Percentiles rank a stretch among this genome's conserved stretches.
These are phyloP conservation scores for Campylomormyrus numenius DNA, from an alignment of 2,113 vertebrate species.

Conservation along the genomic window DNA sequence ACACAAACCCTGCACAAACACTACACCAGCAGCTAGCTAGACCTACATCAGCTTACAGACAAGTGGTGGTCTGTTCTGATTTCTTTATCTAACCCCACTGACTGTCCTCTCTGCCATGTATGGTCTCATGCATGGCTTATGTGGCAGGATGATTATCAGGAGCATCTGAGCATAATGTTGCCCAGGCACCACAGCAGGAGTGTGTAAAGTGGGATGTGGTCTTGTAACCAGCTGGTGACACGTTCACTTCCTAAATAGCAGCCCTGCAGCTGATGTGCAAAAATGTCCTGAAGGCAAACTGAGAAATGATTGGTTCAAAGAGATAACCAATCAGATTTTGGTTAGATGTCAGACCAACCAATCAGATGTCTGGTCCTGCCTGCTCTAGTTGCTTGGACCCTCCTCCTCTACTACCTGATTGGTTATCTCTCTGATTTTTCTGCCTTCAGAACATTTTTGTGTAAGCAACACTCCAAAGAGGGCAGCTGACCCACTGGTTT, in stretches of 20 bases:
- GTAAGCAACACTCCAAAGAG: too few relatives aligned
- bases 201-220: neutral
- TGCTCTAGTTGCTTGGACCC: too few relatives aligned
- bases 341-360: too few relatives aligned
- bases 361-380: too few relatives aligned
- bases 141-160: neutral
- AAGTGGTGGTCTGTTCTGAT: neutral
- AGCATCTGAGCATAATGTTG: neutral
- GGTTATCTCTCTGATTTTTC: too few relatives aligned
- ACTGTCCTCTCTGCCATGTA: neutral
- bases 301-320: too few relatives aligned
- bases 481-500: neutral
- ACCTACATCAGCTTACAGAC: neutral
- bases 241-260: neutral
- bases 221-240: neutral
- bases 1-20: neutral
- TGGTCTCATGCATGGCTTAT: neutral
- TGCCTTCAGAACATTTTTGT: too few relatives aligned
- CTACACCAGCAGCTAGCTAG: neutral
- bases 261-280: neutral
- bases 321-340: too few relatives aligned
- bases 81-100: neutral
- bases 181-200: neutral
- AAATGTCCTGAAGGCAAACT: too few relatives aligned
- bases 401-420: too few relatives aligned